These are phyloP conservation scores for Polia nebulosa DNA, from an alignment of 2,888 invertebrate genomes.

Conservation along the genomic window DNA sequence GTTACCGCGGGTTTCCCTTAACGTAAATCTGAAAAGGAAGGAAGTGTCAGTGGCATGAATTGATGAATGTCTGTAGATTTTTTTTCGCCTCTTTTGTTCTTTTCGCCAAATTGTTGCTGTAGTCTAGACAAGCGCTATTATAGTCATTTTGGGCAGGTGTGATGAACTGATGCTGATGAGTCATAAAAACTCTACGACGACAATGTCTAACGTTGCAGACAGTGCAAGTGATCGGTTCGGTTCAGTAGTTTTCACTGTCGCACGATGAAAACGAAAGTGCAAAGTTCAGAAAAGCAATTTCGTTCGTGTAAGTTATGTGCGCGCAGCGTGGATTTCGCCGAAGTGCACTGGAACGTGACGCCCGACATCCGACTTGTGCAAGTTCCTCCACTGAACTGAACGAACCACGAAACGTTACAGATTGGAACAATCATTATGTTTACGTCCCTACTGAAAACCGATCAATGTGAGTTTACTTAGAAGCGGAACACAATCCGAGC, in stretches of 20 bases:
- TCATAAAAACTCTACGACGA: slow-evolving; percentile 9
- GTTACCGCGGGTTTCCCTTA: background rate
- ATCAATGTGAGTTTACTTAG: slow-evolving; percentile 2
- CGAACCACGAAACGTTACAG: slow-evolving; percentile 64
- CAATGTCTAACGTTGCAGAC: slow-evolving; percentile 34
- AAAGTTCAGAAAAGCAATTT: slow-evolving; percentile 73
- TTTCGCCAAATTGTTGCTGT: background rate
- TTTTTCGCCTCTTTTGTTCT: background rate
- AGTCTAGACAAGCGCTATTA: slow-evolving; percentile 17
- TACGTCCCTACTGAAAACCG: slow-evolving; percentile 23
- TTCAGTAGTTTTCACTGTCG: slow-evolving; percentile 63
- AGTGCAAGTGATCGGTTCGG: slow-evolving; percentile 58
- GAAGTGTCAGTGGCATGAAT: slow-evolving; percentile 14
- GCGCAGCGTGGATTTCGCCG: slow-evolving; percentile 76
- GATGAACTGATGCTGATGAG: slow-evolving; percentile 17
- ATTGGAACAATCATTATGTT: slow-evolving; percentile 34
- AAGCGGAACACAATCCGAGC: slow-evolving; percentile 6
- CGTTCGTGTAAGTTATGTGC: slow-evolving; percentile 67
- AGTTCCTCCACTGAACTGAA: slow-evolving; percentile 77
- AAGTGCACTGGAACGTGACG: slow-evolving; percentile 83
- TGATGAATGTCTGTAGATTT: background rate
- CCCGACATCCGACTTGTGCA: slow-evolving; percentile 80
- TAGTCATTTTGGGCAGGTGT: slow-evolving; percentile 3
- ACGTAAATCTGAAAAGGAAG: slow-evolving; percentile 21
- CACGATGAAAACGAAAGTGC: slow-evolving; percentile 76